Evolutionary conservation across 1,140 invertebrate species (phyloP), one percentile per base, ranked within the genome.

Genomic region (Akabosia matsudoensis): DNA sequence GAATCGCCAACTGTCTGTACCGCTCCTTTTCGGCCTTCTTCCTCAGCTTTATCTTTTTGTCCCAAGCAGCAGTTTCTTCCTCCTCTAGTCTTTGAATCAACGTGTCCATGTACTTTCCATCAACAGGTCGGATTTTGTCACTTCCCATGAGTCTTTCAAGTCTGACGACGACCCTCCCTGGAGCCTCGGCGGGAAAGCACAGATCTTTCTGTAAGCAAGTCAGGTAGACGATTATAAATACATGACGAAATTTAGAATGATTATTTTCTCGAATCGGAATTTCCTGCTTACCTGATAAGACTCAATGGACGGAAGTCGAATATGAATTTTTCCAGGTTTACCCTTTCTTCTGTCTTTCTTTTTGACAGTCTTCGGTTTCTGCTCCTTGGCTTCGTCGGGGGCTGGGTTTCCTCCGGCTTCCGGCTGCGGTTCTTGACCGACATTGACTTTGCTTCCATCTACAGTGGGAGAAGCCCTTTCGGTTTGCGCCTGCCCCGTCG

Each of bases 191-290:
- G 13, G 61, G 1, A 67, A 67, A 67, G 7, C 28, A 28, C 22
- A 67, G 7, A 16, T 67, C 61, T 67, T 67, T 67, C 61, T 67
- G 61, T 30, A 31, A 67, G n/a, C n/a, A n/a, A n/a, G n/a, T n/a
- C n/a, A n/a, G n/a, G n/a, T n/a, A n/a, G n/a, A 51, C 10, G 45
- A 51, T n/a, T n/a, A n/a, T n/a, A n/a, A 51, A 51, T 51, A 51
- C 45, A 51, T 10, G n/a, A 67, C 26, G 30, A 67, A 67, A 67
- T 67, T 30, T n/a, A n/a, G n/a, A n/a, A n/a, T n/a, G n/a, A n/a
- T n/a, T n/a, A n/a, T n/a, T n/a, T n/a, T n/a, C n/a, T n/a, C n/a
- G n/a, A n/a, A n/a, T n/a, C n/a, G n/a, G n/a, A n/a, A n/a, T 45
- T 45, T 45, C 37, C 37, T 16, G 54, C 54, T 13, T 56, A 56